phyloP scores from a whole-genome alignment of 2,888 invertebrate genomes.

The Oconnorella tubifera region DNA sequence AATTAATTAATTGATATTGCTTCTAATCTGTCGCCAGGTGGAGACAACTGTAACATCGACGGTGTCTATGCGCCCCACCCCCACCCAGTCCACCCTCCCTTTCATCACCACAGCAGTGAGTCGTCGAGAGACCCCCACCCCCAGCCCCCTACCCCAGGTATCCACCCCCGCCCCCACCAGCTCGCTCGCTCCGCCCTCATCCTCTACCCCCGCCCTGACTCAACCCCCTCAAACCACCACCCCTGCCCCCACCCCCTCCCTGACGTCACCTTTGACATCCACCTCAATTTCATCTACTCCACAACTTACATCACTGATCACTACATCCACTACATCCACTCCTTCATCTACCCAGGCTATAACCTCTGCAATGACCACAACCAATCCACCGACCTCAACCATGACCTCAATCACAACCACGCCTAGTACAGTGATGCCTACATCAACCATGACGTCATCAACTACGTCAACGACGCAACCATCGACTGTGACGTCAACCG shows the following conservation, averaged over 20 bases:
- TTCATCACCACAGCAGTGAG: neutral
- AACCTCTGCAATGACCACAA: too few species aligned
- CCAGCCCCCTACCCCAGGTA: neutral
- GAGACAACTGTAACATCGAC: neutral
- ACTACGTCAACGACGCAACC: constrained; percentile 9
- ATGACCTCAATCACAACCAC: neutral
- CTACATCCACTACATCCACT: constrained; percentile 4
- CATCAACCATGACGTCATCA: constrained; percentile 4
- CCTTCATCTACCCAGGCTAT: constrained; percentile 5
- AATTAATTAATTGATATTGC: too few species aligned
- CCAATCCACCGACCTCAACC: too few species aligned
- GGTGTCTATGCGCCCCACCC: neutral
- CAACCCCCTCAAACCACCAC: constrained; percentile 2
- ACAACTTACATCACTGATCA: neutral
- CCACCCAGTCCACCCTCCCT: neutral
- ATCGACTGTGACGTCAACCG: neutral
- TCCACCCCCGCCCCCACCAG: constrained; percentile 10
- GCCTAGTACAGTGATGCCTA: neutral
- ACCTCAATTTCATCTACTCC: neutral
- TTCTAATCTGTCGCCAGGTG: neutral
- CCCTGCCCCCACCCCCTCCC: neutral
- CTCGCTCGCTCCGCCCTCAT: constrained; percentile 9
- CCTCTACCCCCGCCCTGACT: neutral
- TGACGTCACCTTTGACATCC: neutral
- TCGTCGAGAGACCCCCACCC: neutral